Conservation (phyloP, 2,888 invertebrate species). For the Hemistola chrysoprasaria region DNA sequence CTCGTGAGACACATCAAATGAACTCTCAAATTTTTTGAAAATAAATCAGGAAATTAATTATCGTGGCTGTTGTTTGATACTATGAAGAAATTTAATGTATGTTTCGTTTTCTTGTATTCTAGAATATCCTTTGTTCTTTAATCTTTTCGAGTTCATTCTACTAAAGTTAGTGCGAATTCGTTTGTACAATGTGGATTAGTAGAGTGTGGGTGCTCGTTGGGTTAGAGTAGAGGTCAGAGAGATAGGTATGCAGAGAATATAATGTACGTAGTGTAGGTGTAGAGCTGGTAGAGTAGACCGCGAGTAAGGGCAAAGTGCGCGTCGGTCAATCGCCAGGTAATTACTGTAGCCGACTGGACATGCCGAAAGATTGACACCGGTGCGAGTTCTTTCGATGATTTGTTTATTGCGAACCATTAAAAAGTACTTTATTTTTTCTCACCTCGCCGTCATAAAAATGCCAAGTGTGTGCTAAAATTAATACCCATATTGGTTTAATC, state of each 20-base stretch:
- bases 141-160: conserved; percentile 42
- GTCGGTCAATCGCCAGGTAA: conserved; percentile 52
- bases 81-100: conserved; percentile 29
- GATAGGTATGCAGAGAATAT: no score
- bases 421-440: conserved; percentile 48
- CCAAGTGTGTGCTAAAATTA: conserved; percentile 47
- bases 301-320: conserved; percentile 35
- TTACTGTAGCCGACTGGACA: conserved; percentile 61
- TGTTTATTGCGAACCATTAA: conserved; percentile 62
- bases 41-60: conserved; percentile 58
- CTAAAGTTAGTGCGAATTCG: conserved; percentile 56
- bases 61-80: conserved; percentile 38
- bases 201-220: conserved; percentile 46
- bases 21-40: conserved; percentile 51
- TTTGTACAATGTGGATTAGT: conserved; percentile 61
- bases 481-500: conserved; percentile 56
- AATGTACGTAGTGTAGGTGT: conserved; percentile 16
- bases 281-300: conserved; percentile 35
- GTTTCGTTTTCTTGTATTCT: conserved; percentile 22
- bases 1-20: conserved; percentile 63
- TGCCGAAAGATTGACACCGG: conserved; percentile 69
- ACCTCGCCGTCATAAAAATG: conserved; percentile 48
- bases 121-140: neutral
- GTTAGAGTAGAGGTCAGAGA: no score
- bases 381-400: conserved; percentile 52